Evolutionary conservation across 2,113 vertebrate genomes (phyloP).

Genomic region (Ictalurus furcatus): DNA sequence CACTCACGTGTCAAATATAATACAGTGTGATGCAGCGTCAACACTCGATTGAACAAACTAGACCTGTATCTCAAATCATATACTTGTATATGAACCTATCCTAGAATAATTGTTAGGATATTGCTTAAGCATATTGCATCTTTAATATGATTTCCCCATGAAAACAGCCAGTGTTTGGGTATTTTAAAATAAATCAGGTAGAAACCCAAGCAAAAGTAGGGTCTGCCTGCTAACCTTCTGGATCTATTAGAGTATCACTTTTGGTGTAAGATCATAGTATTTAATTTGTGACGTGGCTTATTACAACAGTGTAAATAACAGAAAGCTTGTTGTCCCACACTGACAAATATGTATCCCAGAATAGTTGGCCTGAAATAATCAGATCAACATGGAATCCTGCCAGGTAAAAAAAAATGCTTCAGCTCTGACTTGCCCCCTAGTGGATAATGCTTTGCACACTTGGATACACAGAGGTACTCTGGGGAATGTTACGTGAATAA

Average conservation of each 20-base stretch:
- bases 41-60: too few relatives aligned
- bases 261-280: not conserved
- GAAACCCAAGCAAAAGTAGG: not conserved
- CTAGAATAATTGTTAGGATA: not conserved
- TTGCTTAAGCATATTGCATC: not conserved
- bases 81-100: not conserved
- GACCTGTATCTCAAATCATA: not conserved
- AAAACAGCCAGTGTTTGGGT: not conserved
- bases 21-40: not conserved
- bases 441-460: not conserved
- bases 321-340: not conserved
- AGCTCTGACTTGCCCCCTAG: not conserved
- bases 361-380: slow-evolving; percentile 26
- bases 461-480: not conserved
- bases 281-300: not conserved
- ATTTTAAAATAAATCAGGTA: not conserved
- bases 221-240: not conserved
- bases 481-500: not conserved
- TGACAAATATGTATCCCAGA: slow-evolving; percentile 3
- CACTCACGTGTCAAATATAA: not conserved
- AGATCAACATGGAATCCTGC: not conserved
- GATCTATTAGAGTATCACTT: not conserved
- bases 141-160: not conserved
- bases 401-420: not conserved
- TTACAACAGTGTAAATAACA: not conserved